Conservation (phyloP, 2,888 invertebrate species). For the Euzophera pinguis region DNA sequence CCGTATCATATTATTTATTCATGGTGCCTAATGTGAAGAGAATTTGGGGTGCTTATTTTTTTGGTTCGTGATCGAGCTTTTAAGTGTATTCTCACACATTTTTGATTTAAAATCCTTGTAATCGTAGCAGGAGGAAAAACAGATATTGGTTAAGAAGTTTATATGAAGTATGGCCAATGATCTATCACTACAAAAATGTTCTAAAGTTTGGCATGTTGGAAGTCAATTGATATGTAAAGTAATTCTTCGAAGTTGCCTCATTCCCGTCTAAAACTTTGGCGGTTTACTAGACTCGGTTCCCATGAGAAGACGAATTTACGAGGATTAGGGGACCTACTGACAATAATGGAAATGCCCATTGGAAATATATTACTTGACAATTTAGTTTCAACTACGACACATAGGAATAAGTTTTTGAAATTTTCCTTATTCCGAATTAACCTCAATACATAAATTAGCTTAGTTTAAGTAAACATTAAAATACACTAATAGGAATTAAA, state of each 20-base stretch:
- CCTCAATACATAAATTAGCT: too few species aligned
- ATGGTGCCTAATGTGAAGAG: conserved; percentile 30
- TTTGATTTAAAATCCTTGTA: too few species aligned
- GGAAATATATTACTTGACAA: conserved; percentile 18
- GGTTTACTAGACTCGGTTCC: conserved; percentile 5
- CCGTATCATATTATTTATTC: conserved; percentile 39
- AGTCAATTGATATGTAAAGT: background rate
- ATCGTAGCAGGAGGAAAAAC: too few species aligned
- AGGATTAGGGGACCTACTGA: conserved; percentile 17
- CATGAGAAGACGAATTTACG: conserved; percentile 18
- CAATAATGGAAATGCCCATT: conserved; percentile 19
- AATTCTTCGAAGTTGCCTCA: background rate
- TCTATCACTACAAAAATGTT: too few species aligned
- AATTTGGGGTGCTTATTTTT: background rate
- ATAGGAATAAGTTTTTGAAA: background rate
- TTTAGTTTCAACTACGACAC: conserved; percentile 14
- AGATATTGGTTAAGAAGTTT: too few species aligned
- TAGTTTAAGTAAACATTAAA: too few species aligned
- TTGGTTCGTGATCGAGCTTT: background rate
- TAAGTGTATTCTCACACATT: too few species aligned
- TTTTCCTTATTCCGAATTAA: too few species aligned
- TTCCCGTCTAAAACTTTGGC: conserved; percentile 13
- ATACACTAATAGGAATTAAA: too few species aligned
- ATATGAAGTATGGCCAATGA: too few species aligned
- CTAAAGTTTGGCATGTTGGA: too few species aligned